phyloP scores from a whole-genome alignment of 2,888 invertebrate species.

The Drosophila crucigera region DNA sequence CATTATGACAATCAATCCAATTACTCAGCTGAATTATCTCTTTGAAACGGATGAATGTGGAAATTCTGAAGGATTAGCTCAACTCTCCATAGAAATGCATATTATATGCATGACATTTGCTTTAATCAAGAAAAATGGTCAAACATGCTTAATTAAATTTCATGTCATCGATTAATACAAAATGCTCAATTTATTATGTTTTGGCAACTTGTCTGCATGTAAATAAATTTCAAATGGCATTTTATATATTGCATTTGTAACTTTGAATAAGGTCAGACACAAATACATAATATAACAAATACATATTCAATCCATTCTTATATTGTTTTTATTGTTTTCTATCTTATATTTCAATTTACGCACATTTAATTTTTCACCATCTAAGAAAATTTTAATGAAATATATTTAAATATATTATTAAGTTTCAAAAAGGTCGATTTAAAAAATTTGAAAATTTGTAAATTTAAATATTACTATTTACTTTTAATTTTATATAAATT shows the following conservation, averaged over 20 bases:
- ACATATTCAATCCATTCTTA: not conserved
- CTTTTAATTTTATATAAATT: not conserved
- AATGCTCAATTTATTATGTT: not conserved
- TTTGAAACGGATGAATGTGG: not conserved
- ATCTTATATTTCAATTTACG: not conserved
- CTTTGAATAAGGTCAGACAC: not conserved
- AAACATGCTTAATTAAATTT: not conserved
- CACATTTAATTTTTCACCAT: not conserved
- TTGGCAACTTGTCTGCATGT: not conserved
- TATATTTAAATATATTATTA: not conserved
- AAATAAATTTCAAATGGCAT: not conserved
- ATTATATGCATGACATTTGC: too few relatives aligned
- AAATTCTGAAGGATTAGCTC: not conserved
- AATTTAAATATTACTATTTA: not conserved
- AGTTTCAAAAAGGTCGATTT: accelerated
- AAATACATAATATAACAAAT: not conserved
- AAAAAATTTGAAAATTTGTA: not conserved
- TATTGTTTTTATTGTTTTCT: not conserved
- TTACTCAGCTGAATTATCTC: constrained; percentile 12
- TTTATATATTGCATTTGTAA: not conserved
- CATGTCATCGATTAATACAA: not conserved
- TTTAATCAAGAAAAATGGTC: not conserved
- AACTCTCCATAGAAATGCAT: not conserved
- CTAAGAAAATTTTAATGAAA: not conserved
- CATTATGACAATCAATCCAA: constrained; percentile 32